Conservation (phyloP, 2,888 invertebrate genomes). For the Notocelia uddmanniana region DNA sequence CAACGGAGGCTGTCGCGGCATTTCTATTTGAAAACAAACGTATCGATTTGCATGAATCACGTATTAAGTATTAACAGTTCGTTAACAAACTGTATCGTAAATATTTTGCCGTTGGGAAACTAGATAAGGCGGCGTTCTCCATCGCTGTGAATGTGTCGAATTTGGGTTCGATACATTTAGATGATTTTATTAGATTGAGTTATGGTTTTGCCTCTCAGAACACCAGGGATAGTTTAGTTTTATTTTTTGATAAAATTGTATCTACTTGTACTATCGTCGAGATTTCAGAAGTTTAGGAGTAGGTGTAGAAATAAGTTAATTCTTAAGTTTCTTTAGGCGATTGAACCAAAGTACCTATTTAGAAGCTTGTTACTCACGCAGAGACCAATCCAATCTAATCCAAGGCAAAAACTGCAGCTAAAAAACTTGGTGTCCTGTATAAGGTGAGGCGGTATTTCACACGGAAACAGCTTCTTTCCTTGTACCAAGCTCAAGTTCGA, state of each 20-base stretch:
- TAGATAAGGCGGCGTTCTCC: conserved; percentile 24
- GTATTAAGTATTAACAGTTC: conserved; percentile 76
- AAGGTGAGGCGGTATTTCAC: no score
- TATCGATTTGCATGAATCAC: conserved; percentile 75
- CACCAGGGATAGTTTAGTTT: not conserved
- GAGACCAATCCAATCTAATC: no score
- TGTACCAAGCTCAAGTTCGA: no score
- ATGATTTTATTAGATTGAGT: conserved; percentile 16
- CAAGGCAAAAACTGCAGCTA: no score
- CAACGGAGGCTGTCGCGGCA: conserved; percentile 54
- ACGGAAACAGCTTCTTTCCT: no score
- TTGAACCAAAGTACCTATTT: not conserved
- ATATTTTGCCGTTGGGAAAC: conserved; percentile 73
- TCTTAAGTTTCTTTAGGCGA: not conserved
- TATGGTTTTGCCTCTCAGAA: not conserved
- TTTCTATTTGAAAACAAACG: conserved; percentile 72
- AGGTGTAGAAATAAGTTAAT: not conserved
- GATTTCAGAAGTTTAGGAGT: not conserved
- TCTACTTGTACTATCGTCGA: no score
- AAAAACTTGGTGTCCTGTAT: no score
- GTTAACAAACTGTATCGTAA: conserved; percentile 76
- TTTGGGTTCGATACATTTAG: conserved; percentile 42
- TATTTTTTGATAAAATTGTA: no score
- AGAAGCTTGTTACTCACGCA: no score
- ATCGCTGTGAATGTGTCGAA: conserved; percentile 31